A percentile compares a stretch with the other conserved stretches of the same genome.
Evolutionary conservation across 2,797 vertebrate species (phyloP).

Genomic region (Spizella passerina): DNA sequence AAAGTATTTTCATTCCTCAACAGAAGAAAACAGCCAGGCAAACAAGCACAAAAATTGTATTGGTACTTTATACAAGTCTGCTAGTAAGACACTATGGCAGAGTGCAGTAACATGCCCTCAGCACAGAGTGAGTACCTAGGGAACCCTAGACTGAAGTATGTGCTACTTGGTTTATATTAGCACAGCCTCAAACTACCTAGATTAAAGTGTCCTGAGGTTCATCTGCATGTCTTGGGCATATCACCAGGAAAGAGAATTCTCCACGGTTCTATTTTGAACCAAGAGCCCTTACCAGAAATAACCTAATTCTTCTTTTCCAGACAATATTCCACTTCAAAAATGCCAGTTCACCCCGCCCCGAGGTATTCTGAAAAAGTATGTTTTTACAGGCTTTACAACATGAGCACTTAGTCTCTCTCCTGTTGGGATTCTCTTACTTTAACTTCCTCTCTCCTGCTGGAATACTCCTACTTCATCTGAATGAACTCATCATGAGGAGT

Average conservation of each 20-base stretch:
- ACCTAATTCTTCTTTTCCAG: neutral
- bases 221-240: neutral
- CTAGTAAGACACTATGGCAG: neutral
- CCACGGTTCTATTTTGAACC: neutral
- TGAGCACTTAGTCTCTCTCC: neutral
- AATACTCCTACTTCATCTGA: neutral
- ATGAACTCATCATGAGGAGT: neutral
- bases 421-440: neutral
- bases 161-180: neutral
- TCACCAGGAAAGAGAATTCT: neutral
- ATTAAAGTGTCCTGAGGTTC: neutral
- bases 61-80: neutral
- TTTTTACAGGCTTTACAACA: neutral
- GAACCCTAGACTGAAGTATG: accelerated
- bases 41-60: neutral
- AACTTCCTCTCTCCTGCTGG: neutral
- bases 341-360: neutral
- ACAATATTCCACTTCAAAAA: neutral
- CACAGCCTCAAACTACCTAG: neutral
- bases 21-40: neutral
- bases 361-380: neutral
- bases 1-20: neutral
- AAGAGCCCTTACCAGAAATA: neutral
- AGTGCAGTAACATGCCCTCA: neutral
- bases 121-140: neutral